These are phyloP conservation scores for Macrotus californicus DNA, from an alignment of 2,113 vertebrate genomes.

Conservation along the genomic window DNA sequence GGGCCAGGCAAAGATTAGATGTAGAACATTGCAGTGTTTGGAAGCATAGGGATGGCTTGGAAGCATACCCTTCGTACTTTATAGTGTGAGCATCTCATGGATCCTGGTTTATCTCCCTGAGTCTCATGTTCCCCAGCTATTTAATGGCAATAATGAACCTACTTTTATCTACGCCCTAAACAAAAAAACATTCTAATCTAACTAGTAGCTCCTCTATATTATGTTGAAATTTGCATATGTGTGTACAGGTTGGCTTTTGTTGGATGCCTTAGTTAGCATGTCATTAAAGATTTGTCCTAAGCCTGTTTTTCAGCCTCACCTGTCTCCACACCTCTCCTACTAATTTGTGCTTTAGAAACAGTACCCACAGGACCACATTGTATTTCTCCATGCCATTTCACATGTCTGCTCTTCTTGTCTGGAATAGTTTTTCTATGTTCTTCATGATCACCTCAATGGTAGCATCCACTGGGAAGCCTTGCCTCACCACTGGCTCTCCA, in stretches of 20 bases:
- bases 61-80: neutral
- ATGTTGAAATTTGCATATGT: neutral
- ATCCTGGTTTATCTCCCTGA: neutral
- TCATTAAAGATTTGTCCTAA: neutral
- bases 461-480: neutral
- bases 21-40: neutral
- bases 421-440: neutral
- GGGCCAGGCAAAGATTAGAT: neutral
- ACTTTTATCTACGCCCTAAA: neutral
- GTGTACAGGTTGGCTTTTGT: neutral
- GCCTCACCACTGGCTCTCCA: neutral
- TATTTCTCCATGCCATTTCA: neutral
- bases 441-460: neutral
- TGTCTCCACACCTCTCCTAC: neutral
- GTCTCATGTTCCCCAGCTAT: neutral
- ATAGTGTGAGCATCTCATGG: neutral
- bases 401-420: neutral
- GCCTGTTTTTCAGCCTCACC: neutral
- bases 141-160: neutral
- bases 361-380: no score
- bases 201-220: neutral
- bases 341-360: neutral
- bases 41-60: neutral
- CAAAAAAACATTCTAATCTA: neutral
- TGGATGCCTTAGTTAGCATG: neutral